phyloP scores from a whole-genome alignment of 1,140 invertebrate species.

The Wiebesia pumilae region DNA sequence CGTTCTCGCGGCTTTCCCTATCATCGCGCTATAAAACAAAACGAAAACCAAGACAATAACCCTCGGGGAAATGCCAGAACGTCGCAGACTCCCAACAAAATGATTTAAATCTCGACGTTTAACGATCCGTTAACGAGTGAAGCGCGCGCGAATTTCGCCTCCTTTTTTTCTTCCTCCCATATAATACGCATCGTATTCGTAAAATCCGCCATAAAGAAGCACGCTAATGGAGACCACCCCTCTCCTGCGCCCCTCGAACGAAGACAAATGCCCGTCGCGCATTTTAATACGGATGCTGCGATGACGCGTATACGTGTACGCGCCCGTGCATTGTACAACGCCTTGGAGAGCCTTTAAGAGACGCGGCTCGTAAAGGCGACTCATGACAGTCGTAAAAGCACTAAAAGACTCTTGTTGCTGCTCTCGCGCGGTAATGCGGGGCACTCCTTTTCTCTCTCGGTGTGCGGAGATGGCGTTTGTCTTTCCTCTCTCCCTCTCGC shows the following conservation, averaged over 20 bases:
- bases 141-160: slow-evolving; percentile 15
- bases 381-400: slow-evolving; percentile 67
- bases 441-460: slow-evolving; percentile 23
- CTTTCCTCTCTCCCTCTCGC: neutral
- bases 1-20: neutral
- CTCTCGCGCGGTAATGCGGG: slow-evolving; percentile 40
- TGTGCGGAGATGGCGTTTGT: neutral
- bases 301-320: slow-evolving; percentile 38
- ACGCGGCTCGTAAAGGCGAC: slow-evolving; percentile 54
- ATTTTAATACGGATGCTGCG: slow-evolving; percentile 36
- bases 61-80: neutral
- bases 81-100: slow-evolving; percentile 1
- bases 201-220: slow-evolving; percentile 47
- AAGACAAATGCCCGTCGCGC: slow-evolving; percentile 47
- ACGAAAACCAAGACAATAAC: slow-evolving; percentile 4
- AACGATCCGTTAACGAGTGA: slow-evolving; percentile 52
- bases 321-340: slow-evolving; percentile 26
- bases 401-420: slow-evolving; percentile 63
- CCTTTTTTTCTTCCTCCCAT: slow-evolving; percentile 10
- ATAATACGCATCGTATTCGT: slow-evolving; percentile 46
- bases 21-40: slow-evolving; percentile 5
- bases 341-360: slow-evolving; percentile 37
- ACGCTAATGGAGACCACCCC: slow-evolving; percentile 43
- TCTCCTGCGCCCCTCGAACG: neutral
- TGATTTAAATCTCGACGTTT: slow-evolving; percentile 44